These are phyloP conservation scores for Cynopterus brachyotis DNA, from an alignment of 2,113 vertebrate species.

Conservation along the genomic window DNA sequence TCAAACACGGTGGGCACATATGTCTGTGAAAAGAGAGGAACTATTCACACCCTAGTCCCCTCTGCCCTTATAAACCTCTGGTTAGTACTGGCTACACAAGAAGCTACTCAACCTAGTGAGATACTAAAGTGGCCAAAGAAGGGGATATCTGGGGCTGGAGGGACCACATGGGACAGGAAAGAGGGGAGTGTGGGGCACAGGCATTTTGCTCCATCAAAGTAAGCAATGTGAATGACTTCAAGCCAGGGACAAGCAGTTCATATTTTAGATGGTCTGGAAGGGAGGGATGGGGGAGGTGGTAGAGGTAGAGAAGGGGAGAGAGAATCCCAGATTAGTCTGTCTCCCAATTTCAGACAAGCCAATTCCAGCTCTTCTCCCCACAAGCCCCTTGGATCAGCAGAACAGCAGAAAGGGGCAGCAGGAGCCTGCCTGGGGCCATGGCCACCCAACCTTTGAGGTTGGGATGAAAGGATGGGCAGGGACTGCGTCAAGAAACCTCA, in stretches of 20 bases:
- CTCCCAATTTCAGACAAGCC: not conserved
- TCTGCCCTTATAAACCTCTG: not conserved
- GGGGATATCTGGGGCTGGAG: not conserved
- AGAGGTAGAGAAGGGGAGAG: no score
- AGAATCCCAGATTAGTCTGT: not conserved
- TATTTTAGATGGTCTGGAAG: not conserved
- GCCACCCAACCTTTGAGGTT: not conserved
- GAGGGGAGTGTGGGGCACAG: not conserved
- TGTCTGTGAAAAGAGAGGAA: slow-evolving; percentile 83
- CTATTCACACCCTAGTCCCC: not conserved
- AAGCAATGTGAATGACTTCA: not conserved
- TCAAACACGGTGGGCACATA: slow-evolving; percentile 98
- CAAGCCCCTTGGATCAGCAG: not conserved
- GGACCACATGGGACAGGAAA: not conserved
- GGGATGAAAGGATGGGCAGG: not conserved
- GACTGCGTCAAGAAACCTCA: slow-evolving; percentile 52
- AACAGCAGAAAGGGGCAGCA: not conserved
- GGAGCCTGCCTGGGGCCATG: not conserved
- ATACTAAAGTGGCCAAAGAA: not conserved
- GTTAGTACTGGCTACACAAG: not conserved
- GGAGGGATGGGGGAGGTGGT: no score
- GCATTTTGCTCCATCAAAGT: not conserved
- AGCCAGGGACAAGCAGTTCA: not conserved
- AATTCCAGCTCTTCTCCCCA: not conserved
- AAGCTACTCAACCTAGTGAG: not conserved